These are phyloP conservation scores for Coboldia fuscipes DNA, from an alignment of 1,140 invertebrate genomes.

Conservation along the genomic window DNA sequence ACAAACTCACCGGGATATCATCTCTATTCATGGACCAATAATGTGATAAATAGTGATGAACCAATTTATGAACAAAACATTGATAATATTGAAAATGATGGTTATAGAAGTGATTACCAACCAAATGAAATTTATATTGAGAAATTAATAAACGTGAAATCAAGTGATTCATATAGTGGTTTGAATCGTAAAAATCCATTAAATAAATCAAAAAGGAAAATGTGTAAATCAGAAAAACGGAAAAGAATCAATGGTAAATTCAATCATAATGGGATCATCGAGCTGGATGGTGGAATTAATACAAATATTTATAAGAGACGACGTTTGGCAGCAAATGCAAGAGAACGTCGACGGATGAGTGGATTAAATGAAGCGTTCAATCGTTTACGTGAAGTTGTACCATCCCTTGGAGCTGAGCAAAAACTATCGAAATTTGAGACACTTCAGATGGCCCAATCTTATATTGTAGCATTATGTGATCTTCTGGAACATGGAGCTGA, in stretches of 20 bases:
- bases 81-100: background rate
- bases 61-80: background rate
- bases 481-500: conserved; percentile 21
- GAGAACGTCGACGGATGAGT: conserved; percentile 61
- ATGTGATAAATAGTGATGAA: background rate
- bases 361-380: conserved; percentile 67
- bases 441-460: conserved; percentile 71
- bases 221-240: no score
- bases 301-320: conserved; percentile 36
- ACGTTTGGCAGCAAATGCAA: conserved; percentile 51
- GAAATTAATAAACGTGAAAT: background rate
- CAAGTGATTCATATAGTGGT: background rate
- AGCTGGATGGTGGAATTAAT: no score
- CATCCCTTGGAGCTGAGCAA: conserved; percentile 45
- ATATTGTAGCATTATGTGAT: conserved; percentile 51
- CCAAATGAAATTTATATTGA: background rate
- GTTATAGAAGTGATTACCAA: background rate
- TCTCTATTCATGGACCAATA: background rate
- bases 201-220: background rate
- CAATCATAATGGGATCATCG: no score
- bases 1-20: background rate
- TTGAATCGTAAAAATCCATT: background rate
- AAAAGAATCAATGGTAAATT: no score
- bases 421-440: conserved; percentile 76
- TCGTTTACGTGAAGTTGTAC: conserved; percentile 54